Evolutionary conservation across 2,113 vertebrate genomes (phyloP).

Genomic region (Saccopteryx bilineata): DNA sequence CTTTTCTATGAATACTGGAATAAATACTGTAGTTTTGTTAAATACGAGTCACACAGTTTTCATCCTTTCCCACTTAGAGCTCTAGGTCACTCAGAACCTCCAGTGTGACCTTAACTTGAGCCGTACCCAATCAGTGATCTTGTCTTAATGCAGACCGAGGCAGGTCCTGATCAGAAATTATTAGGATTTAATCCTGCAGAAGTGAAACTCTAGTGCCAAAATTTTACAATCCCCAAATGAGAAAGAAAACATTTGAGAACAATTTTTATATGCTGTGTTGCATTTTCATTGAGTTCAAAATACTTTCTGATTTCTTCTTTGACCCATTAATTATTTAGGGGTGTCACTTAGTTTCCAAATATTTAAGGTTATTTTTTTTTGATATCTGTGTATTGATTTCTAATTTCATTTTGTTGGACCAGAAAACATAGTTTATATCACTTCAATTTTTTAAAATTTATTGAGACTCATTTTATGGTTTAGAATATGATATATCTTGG

Average conservation of each 20-base stretch:
- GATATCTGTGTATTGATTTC: background rate
- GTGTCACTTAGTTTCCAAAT: background rate
- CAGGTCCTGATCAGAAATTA: background rate
- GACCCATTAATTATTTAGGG: background rate
- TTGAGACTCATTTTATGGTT: background rate
- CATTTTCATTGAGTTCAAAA: constrained; percentile 30
- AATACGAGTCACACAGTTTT: background rate
- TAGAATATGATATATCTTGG: background rate
- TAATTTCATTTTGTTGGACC: background rate
- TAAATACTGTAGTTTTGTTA: background rate
- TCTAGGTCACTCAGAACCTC: background rate
- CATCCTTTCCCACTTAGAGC: background rate
- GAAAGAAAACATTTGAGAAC: background rate
- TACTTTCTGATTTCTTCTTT: constrained; percentile 17
- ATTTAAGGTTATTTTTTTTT: background rate
- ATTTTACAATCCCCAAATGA: background rate
- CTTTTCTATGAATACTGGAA: background rate
- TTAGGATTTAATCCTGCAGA: background rate
- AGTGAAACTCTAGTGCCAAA: background rate
- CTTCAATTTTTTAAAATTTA: background rate
- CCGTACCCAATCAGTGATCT: background rate
- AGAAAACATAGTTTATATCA: background rate
- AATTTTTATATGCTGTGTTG: background rate
- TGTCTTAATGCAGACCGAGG: background rate
- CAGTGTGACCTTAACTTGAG: background rate